Base-by-base conservation (phyloP, 1,140 invertebrate species). In the Cecropterus lyciades region DNA sequence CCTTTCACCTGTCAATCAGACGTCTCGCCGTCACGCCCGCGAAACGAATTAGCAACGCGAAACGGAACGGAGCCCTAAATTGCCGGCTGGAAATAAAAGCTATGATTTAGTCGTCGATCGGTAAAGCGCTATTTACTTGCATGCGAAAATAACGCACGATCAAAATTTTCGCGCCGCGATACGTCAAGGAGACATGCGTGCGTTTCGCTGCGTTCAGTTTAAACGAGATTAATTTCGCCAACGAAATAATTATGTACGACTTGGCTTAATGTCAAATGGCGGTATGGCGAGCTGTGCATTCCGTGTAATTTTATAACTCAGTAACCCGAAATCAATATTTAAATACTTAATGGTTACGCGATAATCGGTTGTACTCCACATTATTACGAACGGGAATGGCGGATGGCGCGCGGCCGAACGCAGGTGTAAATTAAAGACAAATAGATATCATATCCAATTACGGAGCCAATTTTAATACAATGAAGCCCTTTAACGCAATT, bases 1-100 rank as follows among this genome's bases (percentile, higher is more conserved):
- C 79, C 85, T 91, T 91, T 88, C 81, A 85, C 82, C 83, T 70
- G 88, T 91, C 88, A 89, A 89, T 91, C 88, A 89, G 63, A 68
- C 79, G 84, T 88, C 86, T 72, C 52, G 56, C 69, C 67, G 65
- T 63, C 77, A 72, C 70, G 71, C 72, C 71, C 79, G 80, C 77
- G 65, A 62, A 72, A 65, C 79, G 79, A 85, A 87, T 88, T 87
- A 83, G 76, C 79, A 68, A 74, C 72, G 75, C 77, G 73, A 82
- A 79, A 73, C 68, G 70, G 63, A 69, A 65, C 80, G 65, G 9
- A 37, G 67, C 73, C 52, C 72, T 66, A 82, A 88, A 86, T 85
- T 80, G 77, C 77, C 52, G 51, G 57, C 67, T 78, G 75, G 77
- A 79, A 77, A 81, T 84, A 80, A 84, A 83, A 65, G 72, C 71